Conservation (phyloP, 2,113 vertebrate genomes). For the Seriola dumerili region DNA sequence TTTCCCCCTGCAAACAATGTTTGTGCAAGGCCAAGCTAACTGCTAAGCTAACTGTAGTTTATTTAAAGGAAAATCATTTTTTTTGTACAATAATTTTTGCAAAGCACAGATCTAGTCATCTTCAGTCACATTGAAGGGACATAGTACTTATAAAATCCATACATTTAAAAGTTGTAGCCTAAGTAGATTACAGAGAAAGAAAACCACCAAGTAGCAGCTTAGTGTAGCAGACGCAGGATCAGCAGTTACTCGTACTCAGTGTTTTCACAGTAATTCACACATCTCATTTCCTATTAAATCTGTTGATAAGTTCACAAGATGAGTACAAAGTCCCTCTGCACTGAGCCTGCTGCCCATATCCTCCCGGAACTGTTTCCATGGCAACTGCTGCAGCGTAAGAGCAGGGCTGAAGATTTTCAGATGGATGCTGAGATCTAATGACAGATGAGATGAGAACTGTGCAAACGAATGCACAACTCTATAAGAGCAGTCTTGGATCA, state of each 20-base stretch:
- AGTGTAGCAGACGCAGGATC: constrained; percentile 1
- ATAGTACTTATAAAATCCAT: not conserved
- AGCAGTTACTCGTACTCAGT: not conserved
- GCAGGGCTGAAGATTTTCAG: constrained; percentile 84
- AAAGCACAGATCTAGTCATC: not conserved
- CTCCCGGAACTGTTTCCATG: constrained; percentile 88
- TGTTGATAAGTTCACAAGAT: constrained; percentile 46
- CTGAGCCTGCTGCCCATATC: constrained; percentile 67
- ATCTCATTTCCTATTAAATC: constrained; percentile 33
- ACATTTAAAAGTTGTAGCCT: not conserved
- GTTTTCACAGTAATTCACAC: constrained; percentile 10
- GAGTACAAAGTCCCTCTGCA: constrained; percentile 30
- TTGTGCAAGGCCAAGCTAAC: not conserved
- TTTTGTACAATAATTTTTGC: not conserved
- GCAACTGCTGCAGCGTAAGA: constrained; percentile 87
- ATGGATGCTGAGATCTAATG: constrained; percentile 84
- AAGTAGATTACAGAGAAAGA: not conserved
- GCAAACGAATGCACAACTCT: not conserved
- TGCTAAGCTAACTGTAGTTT: not conserved
- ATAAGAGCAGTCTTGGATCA: not conserved
- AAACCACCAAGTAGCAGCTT: not conserved
- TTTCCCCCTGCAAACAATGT: not conserved
- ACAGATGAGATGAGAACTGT: constrained; percentile 81
- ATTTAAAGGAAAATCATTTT: not conserved
- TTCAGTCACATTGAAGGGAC: not conserved